A percentile compares a stretch with the other conserved stretches of the same genome.
Evolutionary conservation across 1,140 invertebrate genomes (phyloP).

Genomic region (Psilanteris sp.): DNA sequence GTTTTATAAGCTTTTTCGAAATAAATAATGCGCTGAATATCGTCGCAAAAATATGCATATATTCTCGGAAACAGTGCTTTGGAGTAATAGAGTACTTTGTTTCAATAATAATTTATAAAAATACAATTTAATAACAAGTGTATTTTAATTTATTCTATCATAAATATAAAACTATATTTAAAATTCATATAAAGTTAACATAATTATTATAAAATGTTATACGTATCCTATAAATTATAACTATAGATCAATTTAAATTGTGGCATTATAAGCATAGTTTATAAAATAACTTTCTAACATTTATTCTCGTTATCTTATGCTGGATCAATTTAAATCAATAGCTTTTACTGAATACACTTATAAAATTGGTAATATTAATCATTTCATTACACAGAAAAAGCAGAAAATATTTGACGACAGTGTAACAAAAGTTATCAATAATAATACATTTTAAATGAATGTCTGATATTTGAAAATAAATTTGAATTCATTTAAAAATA

Average conservation of each 20-base stretch:
- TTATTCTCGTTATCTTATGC: background rate
- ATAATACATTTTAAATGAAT: slow-evolving; percentile 52
- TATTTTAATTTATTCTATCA: too few relatives aligned
- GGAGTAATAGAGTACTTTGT: background rate
- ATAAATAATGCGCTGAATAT: slow-evolving; percentile 20
- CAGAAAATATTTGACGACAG: slow-evolving; percentile 30
- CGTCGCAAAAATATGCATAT: slow-evolving; percentile 16
- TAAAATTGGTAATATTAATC: slow-evolving; percentile 26
- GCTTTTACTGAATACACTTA: slow-evolving; percentile 15
- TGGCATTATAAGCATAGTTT: too few relatives aligned
- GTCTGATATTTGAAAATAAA: slow-evolving; percentile 58
- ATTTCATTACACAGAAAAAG: slow-evolving; percentile 36
- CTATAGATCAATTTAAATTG: too few relatives aligned
- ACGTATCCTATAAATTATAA: too few relatives aligned
- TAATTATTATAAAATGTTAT: too few relatives aligned
- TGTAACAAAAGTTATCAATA: slow-evolving; percentile 55
- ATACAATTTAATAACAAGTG: too few relatives aligned
- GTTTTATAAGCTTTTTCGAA: slow-evolving; percentile 32
- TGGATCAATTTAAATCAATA: slow-evolving; percentile 25
- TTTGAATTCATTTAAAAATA: slow-evolving; percentile 57
- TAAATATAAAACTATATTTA: too few relatives aligned
- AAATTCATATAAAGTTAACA: too few relatives aligned
- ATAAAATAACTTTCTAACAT: too few relatives aligned
- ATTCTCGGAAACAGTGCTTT: background rate
- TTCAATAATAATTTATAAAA: too few relatives aligned